Evolutionary conservation across 2,888 invertebrate genomes (phyloP), one percentile per base, ranked within the genome.

Genomic region (Tineola bisselliella): DNA sequence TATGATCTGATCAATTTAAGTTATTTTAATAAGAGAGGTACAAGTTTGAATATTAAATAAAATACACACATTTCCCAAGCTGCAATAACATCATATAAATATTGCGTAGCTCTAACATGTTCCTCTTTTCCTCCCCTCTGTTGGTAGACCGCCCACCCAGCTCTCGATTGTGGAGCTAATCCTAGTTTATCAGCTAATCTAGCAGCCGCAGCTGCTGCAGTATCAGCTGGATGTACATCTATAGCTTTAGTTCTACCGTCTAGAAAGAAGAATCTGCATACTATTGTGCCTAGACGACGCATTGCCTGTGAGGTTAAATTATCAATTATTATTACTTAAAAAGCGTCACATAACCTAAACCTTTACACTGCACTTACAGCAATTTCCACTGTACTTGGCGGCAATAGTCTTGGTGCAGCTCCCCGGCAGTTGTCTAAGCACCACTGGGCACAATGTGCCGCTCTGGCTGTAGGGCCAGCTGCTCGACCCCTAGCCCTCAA

Each of bases 121-220:
- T 97, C 94, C 75, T 97, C 97, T 1, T 92, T 91, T 66, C 94
- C 94, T 0, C 93, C 93, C 5, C 95, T 88, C 70, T 94, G 94
- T 79, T 97, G 94, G 79, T 96, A 98, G 65, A 98, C 93, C 0
- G 97, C 96, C 98, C 98, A 98, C 61, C 98, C 98, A 66, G 97
- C 95, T 15, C 95, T 87, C 11, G 84, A 71, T 62, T 71, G 74
- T 61, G 93, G 92, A 56, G 92, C 88, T 18, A 98, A 88, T 25
- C 94, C 95, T 60, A 95, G 88, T 76, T 97, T 94, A 76, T 96
- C 95, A 0, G 97, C 96, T 30, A 98, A 87, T 67, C 96, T 31
- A 10, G 92, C 90, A 2, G 97, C 93, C 0, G 97, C 96, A 71
- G 97, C 97, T 18, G 93, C 92, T 0, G 96, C 96, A 1, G 97